Base-by-base conservation (phyloP, 2,797 vertebrate genomes). In the Anniella stebbinsi region DNA sequence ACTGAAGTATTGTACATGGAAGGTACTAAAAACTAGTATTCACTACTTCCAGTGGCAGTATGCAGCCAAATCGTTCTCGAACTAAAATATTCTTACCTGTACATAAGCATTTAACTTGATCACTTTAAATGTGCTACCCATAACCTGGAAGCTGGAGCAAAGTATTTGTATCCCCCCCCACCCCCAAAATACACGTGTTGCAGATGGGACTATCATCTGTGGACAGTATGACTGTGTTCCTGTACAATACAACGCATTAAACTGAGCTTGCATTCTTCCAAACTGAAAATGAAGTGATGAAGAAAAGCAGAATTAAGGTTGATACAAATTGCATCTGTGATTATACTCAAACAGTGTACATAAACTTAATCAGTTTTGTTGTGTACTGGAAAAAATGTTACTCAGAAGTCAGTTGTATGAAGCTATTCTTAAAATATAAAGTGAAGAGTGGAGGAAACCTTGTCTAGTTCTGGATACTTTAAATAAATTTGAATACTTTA, bases 1-100 rank as follows among this genome's bases (percentile, higher is more conserved):
- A 94, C 87, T 88, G 89, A 91, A 87, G 67, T 78, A 41, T 95
- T 93, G 95, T 96, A 93, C 93, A 92, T 89, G 89, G 82, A 89
- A 91, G 83, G 76, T 93, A 94, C 80, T 81, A 94, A 94, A 86
- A 95, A 94, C 94, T 89, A 88, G 83, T 75, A 2, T 38, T 86
- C n/a, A 86, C 89, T 93, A 84, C 92, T 85, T 96, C 87, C 95
- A 87, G 17, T 84, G 63, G 88, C 91, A 83, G 84, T 70, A 66
- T 87, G 90, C 88, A 88, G 81, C 93, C 90, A 91, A 87, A 88
- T 95, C 95, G 93, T 94, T 63, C 30, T 87, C 70, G 28, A 54
- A 25, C 89, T 84, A 0, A 4, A 90, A 94, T 95, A 94, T 70
- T 91, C 38, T 45, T 91, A 0, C 60, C 60, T 94, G 85, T 89